phyloP scores from a whole-genome alignment of 2,888 invertebrate species.

The Calliscelio sp. region DNA sequence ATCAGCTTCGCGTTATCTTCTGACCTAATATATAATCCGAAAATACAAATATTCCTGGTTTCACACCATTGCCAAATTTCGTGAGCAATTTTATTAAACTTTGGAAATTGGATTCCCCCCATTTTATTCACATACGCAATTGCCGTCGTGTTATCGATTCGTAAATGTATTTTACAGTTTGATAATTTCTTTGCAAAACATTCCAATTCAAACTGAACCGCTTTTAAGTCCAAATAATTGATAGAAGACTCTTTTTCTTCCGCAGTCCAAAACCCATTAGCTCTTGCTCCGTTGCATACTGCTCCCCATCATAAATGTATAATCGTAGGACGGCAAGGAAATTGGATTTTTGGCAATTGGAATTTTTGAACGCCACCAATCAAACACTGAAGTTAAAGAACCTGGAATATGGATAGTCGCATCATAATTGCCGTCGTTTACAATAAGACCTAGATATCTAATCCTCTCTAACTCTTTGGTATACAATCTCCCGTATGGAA shows the following conservation, averaged over 20 bases:
- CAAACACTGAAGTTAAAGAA: neutral
- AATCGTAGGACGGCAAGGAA: no score
- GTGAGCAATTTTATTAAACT: no score
- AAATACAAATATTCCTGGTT: no score
- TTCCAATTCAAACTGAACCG: constrained; percentile 31
- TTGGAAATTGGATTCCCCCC: neutral
- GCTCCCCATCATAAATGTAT: no score
- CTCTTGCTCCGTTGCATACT: constrained; percentile 24
- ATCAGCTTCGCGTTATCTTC: no score
- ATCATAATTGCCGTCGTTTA: constrained; percentile 30
- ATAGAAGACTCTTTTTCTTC: constrained; percentile 43
- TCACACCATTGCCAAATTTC: no score
- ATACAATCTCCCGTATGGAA: constrained; percentile 28
- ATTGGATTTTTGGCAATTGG: neutral
- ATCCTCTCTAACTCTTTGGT: constrained; percentile 35
- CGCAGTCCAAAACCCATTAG: constrained; percentile 53
- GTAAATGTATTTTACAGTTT: neutral
- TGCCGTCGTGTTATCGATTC: neutral
- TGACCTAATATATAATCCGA: no score
- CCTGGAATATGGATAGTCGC: neutral
- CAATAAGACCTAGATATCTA: constrained; percentile 9
- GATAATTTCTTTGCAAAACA: neutral
- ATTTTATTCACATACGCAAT: neutral
- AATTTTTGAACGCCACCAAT: constrained; percentile 8
- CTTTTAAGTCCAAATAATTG: constrained; percentile 57